These are phyloP conservation scores for Pseudolaguvia tuberculata DNA, from an alignment of 2,113 vertebrate species.

Conservation along the genomic window DNA sequence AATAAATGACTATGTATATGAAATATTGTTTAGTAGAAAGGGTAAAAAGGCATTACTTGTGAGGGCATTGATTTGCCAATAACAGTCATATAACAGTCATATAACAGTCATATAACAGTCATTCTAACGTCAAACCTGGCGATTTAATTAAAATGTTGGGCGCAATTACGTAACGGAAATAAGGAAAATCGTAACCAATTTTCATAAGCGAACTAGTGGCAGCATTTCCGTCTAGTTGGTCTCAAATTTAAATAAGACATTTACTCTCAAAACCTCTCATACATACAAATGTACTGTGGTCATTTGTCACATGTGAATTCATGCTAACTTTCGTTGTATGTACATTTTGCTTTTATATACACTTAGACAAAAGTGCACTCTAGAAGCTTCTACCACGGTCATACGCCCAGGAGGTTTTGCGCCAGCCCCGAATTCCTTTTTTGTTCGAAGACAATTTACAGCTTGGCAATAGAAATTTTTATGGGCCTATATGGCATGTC, in stretches of 20 bases:
- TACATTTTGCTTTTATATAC: no score
- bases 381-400: constrained; percentile 65
- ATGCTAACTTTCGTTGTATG: no score
- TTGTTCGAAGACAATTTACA: constrained; percentile 99
- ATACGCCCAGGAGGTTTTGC: constrained; percentile 88
- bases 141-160: neutral
- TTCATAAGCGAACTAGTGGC: neutral
- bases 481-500: constrained; percentile 91
- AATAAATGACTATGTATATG: neutral
- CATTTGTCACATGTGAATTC: neutral
- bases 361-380: neutral
- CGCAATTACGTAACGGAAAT: neutral
- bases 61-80: neutral
- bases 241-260: neutral
- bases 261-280: neutral
- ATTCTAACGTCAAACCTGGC: neutral
- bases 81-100: no score
- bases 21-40: neutral
- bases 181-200: neutral
- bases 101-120: no score
- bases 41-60: neutral
- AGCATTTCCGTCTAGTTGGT: neutral
- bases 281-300: neutral
- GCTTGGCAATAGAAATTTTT: constrained; percentile 98
- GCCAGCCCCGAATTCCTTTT: constrained; percentile 91